Evolutionary conservation across 2,797 vertebrate species (phyloP), one percentile per base, ranked within the genome.

Genomic region (Notamacropus eugenii): DNA sequence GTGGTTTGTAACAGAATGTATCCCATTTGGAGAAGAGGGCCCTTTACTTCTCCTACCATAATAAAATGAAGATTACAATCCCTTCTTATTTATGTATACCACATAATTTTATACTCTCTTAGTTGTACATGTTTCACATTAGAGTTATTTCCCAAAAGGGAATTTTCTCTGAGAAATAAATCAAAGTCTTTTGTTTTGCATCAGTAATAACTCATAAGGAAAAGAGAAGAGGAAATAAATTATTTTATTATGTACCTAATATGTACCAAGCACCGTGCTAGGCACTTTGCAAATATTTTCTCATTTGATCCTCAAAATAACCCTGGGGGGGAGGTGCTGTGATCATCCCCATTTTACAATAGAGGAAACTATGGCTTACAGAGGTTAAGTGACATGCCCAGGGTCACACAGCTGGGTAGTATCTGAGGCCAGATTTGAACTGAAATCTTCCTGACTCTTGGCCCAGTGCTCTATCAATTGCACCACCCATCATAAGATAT

Each of bases 1-100:
- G 14, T 40, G 95, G 28, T 59, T 59, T 95, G n/a, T 4, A 91
- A 31, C 90, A 93, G 19, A 54, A 96, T 93, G 54, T 92, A 91
- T 19, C 50, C 40, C 22, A 19, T 74, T 0, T 24, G 50, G 52
- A 93, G 52, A 95, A 24, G 50, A 97, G n/a, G 90, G 6, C 0
- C 3, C 5, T 82, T 96, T 91, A 93, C 27, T 92, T 91, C 14
- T n/a, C 54, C 55, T 29, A 92, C 92, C 55, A 74, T 59, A 50
- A 50, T 50, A 87, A 27, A 50, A 22, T 92, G 54, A 57, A 14
- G 93, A 95, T 55, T 87, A 93, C 94, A 92, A 62, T 90, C 56
- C 62, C 87, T 90, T 95, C 91, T 93, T 93, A 90, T 59, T 16
- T 54, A 93, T 95, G 46, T 22, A 90, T 50, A 6, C 1, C 34